These are phyloP conservation scores for Synergus itoensis DNA, from an alignment of 2,888 invertebrate genomes.

Conservation along the genomic window DNA sequence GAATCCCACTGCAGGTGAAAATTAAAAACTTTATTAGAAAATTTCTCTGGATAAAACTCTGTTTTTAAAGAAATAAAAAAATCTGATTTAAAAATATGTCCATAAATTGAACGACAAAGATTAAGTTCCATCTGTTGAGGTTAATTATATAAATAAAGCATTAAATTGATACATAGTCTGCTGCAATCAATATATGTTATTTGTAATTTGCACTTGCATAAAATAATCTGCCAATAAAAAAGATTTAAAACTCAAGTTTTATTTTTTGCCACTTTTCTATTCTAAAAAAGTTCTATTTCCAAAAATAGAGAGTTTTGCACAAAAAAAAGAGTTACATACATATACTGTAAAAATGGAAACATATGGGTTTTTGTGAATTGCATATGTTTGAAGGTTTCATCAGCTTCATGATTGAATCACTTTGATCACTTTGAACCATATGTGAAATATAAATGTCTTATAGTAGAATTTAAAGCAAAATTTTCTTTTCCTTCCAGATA, in stretches of 20 bases:
- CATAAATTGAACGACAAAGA: background rate
- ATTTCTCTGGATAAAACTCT: background rate
- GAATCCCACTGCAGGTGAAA: too few relatives aligned
- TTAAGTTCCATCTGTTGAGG: background rate
- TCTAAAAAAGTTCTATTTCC: background rate
- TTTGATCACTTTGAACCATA: slow-evolving; percentile 18
- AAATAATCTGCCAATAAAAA: background rate
- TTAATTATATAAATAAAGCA: background rate
- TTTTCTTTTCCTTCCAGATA: slow-evolving; percentile 52
- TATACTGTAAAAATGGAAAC: background rate
- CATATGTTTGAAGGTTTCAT: background rate
- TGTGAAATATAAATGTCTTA: background rate
- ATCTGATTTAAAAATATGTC: background rate
- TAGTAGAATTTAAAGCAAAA: background rate
- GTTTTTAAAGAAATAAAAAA: background rate
- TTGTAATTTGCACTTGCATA: background rate
- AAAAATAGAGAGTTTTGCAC: background rate
- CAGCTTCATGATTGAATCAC: background rate
- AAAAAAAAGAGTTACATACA: background rate
- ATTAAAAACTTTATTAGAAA: background rate
- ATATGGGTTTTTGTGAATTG: background rate
- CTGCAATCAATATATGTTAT: background rate
- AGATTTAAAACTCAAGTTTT: background rate
- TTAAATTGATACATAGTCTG: background rate
- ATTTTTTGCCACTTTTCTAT: background rate